Percentiles rank a stretch among this genome's conserved stretches.
Evolutionary conservation across 92 coral and sea anemone genomes (phyloP).

Genomic region (Zoanthus sociatus): DNA sequence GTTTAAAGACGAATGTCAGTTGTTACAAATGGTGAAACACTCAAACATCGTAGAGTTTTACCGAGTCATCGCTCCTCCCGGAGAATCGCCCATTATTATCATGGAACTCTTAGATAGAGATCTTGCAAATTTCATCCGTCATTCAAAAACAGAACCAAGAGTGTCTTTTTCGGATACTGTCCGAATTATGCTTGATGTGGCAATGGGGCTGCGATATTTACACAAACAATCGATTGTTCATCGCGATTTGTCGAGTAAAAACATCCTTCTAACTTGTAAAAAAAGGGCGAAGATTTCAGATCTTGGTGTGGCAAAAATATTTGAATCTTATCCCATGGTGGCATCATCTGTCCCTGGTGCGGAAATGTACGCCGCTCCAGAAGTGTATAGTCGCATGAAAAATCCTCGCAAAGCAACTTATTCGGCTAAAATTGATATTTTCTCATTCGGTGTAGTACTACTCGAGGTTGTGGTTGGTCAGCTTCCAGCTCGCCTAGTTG

Average conservation of each 20-base stretch:
- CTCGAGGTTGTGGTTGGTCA: slow-evolving; percentile 83
- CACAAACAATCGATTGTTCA: slow-evolving; percentile 75
- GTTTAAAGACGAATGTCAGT: slow-evolving; percentile 70
- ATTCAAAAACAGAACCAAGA: slow-evolving; percentile 33
- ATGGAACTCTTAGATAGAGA: slow-evolving; percentile 76
- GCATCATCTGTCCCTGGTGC: slow-evolving; percentile 79
- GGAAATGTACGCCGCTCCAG: slow-evolving; percentile 81
- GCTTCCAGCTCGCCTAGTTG: slow-evolving; percentile 59
- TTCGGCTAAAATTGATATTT: slow-evolving; percentile 79
- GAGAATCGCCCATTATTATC: slow-evolving; percentile 75
- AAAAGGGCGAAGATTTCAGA: slow-evolving; percentile 82
- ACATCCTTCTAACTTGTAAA: slow-evolving; percentile 64
- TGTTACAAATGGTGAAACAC: slow-evolving; percentile 60
- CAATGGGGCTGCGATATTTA: slow-evolving; percentile 73
- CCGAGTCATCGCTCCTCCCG: slow-evolving; percentile 67
- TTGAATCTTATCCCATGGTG: slow-evolving; percentile 70
- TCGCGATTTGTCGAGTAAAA: slow-evolving; percentile 84
- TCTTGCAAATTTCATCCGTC: slow-evolving; percentile 60
- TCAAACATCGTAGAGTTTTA: slow-evolving; percentile 76
- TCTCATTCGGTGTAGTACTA: slow-evolving; percentile 82
- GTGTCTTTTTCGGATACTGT: slow-evolving; percentile 73
- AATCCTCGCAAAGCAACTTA: slow-evolving; percentile 55
- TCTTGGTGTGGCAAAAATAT: slow-evolving; percentile 79
- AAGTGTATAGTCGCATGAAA: slow-evolving; percentile 47
- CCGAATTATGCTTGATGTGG: slow-evolving; percentile 79